These are phyloP conservation scores for Pegoplata infirma DNA, from an alignment of 2,888 invertebrate genomes.

Conservation along the genomic window DNA sequence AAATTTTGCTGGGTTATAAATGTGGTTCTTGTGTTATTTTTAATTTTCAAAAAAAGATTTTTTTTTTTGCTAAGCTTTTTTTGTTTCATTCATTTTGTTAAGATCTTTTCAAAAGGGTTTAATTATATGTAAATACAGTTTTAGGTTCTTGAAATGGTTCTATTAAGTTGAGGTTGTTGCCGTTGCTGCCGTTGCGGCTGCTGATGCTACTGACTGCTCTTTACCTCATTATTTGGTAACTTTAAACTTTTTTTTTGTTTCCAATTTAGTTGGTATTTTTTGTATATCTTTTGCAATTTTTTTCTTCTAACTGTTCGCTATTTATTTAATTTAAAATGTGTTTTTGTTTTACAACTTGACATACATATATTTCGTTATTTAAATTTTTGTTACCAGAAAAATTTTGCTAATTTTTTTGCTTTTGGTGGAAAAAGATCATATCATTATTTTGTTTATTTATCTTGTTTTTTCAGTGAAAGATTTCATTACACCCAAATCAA, in stretches of 20 bases:
- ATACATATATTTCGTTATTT: constrained; percentile 29
- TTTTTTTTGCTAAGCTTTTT: too few relatives aligned
- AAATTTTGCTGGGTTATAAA: too few relatives aligned
- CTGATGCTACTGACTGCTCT: constrained; percentile 8
- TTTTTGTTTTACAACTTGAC: constrained; percentile 13
- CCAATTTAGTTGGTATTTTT: too few relatives aligned
- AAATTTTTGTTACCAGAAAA: neutral
- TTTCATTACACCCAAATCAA: constrained; percentile 51
- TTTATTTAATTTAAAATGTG: constrained; percentile 9
- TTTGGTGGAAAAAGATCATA: constrained; percentile 3
- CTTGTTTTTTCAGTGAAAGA: constrained; percentile 11
- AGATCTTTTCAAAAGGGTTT: constrained; percentile 20
- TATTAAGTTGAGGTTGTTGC: constrained; percentile 27
- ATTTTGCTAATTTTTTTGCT: neutral
- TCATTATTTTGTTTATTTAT: constrained; percentile 18
- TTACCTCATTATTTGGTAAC: constrained; percentile 31
- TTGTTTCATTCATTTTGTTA: neutral
- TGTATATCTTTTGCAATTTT: neutral
- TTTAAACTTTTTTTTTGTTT: constrained; percentile 14
- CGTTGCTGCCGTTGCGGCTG: constrained; percentile 3
- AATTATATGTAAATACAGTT: constrained; percentile 48
- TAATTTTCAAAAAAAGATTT: neutral
- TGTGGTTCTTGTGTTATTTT: neutral
- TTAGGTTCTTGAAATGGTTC: constrained; percentile 11
- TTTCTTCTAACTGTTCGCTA: neutral